Conservation (phyloP, 1,140 invertebrate species). For the Asbolus verrucosus region DNA sequence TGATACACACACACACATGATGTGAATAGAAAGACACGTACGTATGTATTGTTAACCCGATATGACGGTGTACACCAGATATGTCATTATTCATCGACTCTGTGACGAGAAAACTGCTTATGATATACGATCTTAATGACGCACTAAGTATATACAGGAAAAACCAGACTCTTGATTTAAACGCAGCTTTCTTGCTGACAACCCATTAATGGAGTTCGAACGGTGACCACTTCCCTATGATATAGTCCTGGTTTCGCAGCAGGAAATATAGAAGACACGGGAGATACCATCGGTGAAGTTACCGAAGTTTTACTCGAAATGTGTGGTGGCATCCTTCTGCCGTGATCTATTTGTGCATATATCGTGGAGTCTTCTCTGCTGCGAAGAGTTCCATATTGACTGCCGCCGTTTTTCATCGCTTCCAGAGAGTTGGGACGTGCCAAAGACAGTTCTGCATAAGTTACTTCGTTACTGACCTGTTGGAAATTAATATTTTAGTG, state of each 20-base stretch:
- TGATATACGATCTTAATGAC: background rate
- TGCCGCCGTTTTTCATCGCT: slow-evolving; percentile 66
- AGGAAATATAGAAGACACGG: slow-evolving; percentile 60
- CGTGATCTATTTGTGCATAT: slow-evolving; percentile 79
- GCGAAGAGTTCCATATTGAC: slow-evolving; percentile 55
- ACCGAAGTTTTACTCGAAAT: slow-evolving; percentile 59
- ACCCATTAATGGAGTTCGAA: slow-evolving; percentile 82
- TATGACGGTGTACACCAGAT: slow-evolving; percentile 32
- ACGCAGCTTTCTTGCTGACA: slow-evolving; percentile 89
- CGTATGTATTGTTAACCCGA: slow-evolving; percentile 24
- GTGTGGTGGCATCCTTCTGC: slow-evolving; percentile 59
- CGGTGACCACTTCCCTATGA: slow-evolving; percentile 82
- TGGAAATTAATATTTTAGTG: slow-evolving; percentile 43
- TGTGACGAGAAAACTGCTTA: background rate
- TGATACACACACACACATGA: slow-evolving; percentile 41
- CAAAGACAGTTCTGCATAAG: slow-evolving; percentile 78
- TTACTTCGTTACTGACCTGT: slow-evolving; percentile 72
- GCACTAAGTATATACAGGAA: slow-evolving; percentile 23
- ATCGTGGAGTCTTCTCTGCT: slow-evolving; percentile 72
- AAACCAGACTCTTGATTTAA: slow-evolving; percentile 66
- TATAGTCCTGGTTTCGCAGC: slow-evolving; percentile 59
- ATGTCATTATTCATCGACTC: slow-evolving; percentile 26
- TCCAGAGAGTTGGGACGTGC: slow-evolving; percentile 69
- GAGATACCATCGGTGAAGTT: slow-evolving; percentile 61
- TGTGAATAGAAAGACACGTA: slow-evolving; percentile 43